Base-by-base conservation (phyloP, 1,140 invertebrate genomes). In the Drosophila busckii region DNA sequence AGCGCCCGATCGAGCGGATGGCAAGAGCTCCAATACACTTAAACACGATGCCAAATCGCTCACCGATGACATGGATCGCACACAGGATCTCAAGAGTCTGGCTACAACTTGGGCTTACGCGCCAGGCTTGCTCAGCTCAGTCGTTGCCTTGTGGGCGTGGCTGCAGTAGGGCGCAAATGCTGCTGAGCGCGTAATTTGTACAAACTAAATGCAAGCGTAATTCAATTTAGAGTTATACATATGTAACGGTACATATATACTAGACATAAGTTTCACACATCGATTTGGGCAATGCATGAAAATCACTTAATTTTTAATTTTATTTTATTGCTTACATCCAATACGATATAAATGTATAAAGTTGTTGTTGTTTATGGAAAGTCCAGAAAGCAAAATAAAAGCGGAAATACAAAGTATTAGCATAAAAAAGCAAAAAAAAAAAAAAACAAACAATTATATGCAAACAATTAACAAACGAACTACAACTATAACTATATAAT, bases 371-470 rank as follows among this genome's bases (percentile, higher is more conserved):
- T 54, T 75, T 70, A 70, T 19, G 6, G 20, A 13, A 48, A 41
- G 29, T 38, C 61, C 32, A 37, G 46, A 34, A 37, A 54, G 26
- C n/a, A n/a, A n/a, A n/a, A 52, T 49, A 70, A 64, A 64, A 59
- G n/a, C 64, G 70, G 76, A 83, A 83, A 70, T 83, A 83, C 70
- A 82, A 82, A 83, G 75, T 82, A 83, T 82, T 82, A 82, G 76
- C 55, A 62, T 75, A 55, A 59, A 78, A 70, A 78, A 40, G 45
- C 42, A 25, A 49, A 55, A 60, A 20, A 29, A 53, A 50, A 37
- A 34, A 41, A 22, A 23, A 25, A 35, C 9, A 20, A 20, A 25
- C 6, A 28, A 32, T 31, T 8, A 17, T 4, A 9, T 19, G n/a
- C 12, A 46, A 44, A 37, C 8, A 29, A 53, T 7, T 29, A 42